Base-by-base conservation (phyloP, 2,888 invertebrate genomes). In the Orgyia antiqua region DNA sequence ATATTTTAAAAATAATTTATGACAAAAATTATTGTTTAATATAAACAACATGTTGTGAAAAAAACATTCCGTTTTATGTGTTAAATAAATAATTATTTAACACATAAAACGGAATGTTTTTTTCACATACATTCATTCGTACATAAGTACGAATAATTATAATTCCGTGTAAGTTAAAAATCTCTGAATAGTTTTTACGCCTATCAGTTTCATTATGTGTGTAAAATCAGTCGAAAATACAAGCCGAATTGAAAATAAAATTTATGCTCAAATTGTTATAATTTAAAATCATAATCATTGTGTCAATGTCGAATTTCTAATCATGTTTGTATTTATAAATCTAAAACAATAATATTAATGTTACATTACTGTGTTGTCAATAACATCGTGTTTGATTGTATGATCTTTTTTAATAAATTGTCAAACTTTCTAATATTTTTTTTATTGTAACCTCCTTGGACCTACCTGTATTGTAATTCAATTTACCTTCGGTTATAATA, bases 1-100 rank as follows among this genome's bases (percentile, higher is more conserved):
- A 89, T 92, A 75, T 93, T 94, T 80, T 92, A 88, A 88, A 55
- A 57, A 27, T 49, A 47, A 54, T 24, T 13, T 24, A 24, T 13
- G n/a, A 12, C 3, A 24, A 3, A 12, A n/a, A 12, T 8, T 8
- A 13, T 13, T 13, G 7, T n/a, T 4, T 24, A 13, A 8, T 8
- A 24, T 5, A 3, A 12, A 8, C 4, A 3, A 13, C 13, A 24
- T 24, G 4, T 13, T 13, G 13, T 24, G 8, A 13, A n/a, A n/a
- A 5, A 24, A 13, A 13, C 12, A 53, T 52, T 49, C 53, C 48
- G 45, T 24, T 15, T n/a, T 37, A 33, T 21, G 23, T 35, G 6
- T 43, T 27, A 42, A 39, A 28, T 23, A 24, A 33, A 42, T 35
- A 39, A 30, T 30, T 8, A 13, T 29, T 49, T 38, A 48, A 26